Conservation (phyloP, 2,888 invertebrate genomes). For the Coremacera marginata region DNA sequence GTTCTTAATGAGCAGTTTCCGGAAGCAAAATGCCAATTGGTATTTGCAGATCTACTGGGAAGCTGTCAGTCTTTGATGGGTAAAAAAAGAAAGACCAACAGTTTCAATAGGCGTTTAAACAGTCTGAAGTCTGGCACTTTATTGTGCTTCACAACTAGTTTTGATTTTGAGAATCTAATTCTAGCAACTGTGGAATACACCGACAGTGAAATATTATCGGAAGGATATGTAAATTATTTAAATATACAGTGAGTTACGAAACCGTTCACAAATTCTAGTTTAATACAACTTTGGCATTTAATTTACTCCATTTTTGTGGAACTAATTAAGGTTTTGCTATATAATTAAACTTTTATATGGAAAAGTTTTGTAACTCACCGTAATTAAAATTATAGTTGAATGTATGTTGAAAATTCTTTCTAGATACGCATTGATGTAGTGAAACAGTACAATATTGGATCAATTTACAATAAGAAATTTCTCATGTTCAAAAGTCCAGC, state of each 20-base stretch:
- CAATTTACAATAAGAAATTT: slow-evolving; percentile 67
- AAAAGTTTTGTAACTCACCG: no score
- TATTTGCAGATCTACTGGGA: slow-evolving; percentile 58
- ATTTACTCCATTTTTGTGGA: no score
- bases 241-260: no score
- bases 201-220: slow-evolving; percentile 60
- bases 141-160: slow-evolving; percentile 76
- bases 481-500: slow-evolving; percentile 83
- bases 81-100: slow-evolving; percentile 14
- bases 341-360: no score
- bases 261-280: no score
- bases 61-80: slow-evolving; percentile 30
- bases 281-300: no score
- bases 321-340: no score
- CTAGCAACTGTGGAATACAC: slow-evolving; percentile 75
- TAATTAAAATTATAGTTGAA: no score
- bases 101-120: slow-evolving; percentile 31
- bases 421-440: slow-evolving; percentile 62
- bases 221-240: slow-evolving; percentile 68
- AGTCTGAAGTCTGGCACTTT: slow-evolving; percentile 74
- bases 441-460: slow-evolving; percentile 60
- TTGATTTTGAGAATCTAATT: slow-evolving; percentile 77
- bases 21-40: slow-evolving; percentile 55
- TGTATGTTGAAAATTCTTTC: no score
- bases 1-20: slow-evolving; percentile 56